Base-by-base conservation (phyloP, 2,888 invertebrate species). In the Phrixothrix hirtus region DNA sequence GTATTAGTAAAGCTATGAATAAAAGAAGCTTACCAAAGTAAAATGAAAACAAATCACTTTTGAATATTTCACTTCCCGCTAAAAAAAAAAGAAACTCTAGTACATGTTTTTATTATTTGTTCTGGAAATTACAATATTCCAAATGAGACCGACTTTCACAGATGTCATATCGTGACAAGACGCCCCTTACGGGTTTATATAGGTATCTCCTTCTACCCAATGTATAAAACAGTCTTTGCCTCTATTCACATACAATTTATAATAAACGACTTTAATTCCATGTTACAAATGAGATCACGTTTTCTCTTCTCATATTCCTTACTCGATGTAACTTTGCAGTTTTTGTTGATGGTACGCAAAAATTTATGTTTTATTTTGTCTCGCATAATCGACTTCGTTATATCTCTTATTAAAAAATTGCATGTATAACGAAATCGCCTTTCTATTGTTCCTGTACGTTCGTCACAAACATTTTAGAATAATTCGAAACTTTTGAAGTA, bases 251-350 rank as follows among this genome's bases (percentile, higher is more conserved):
- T 49, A 42, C 55, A 58, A 58, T 58, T 58, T 52, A 55, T 58
- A 52, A 58, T 55, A 58, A 55, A 58, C 55, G 58, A 58, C 45
- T 58, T 58, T 58, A 58, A 58, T 58, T 58, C 48, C 43, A 45
- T 45, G 48, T 47, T 41, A 48, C 55, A 55, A 57, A 58, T 58
- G 55, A 55, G 58, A 58, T 58, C 58, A 58, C 58, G 58, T 58
- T 44, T 49, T 50, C 55, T 34, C 49, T 44, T 43, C 45, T 54
- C 49, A 49, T 54, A 49, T 53, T 43, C 45, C 25, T 39, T 41
- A 49, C 38, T 14, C 39, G 32, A 45, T 51, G 45, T 43, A 44
- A 45, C 39, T 51, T 48, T 39, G 39, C 32, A 50, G 45, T 51
- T 51, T 51, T 49, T 49, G 14, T 34, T 34, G 15, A 1, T 17